Evolutionary conservation across 2,888 invertebrate genomes (phyloP), one percentile per base, ranked within the genome.

Genomic region (Trachelus tabidus): DNA sequence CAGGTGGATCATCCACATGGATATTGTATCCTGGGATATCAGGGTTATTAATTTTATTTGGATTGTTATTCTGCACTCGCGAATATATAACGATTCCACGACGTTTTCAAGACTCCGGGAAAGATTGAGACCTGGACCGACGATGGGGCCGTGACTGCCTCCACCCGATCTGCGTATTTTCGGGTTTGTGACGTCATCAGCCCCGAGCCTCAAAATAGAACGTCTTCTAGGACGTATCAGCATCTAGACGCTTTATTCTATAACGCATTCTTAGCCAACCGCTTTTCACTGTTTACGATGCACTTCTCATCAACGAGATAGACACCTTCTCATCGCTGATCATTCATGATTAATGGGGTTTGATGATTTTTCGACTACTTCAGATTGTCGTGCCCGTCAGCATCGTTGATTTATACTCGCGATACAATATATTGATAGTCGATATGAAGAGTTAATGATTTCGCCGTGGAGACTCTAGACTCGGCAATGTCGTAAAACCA

Each of bases 161-260:
- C 79, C 81, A 77, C 82, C 82, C 80, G 81, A 84, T 81, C 81
- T 83, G 84, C 80, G 88, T 91, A 91, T 91, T 91, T 91, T 89
- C 82, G 90, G 86, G 71, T 86, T 79, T 80, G 85, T 89, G 90
- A 91, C 91, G 91, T 91, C 91, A 91, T 85, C 77, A 84, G 83
- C 83, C 73, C 35, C 86, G 83, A 77, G 85, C 83, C 75, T 87
- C 81, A 84, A 91, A 91, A 91, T 91, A 91, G 90, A 84, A 83
- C 81, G 81, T 84, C 87, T 90, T 89, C 85, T 88, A 85, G 87
- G 87, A 86, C 87, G 87, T 80, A 84, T 83, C 79, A 81, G 82
- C 80, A 56, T 77, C 77, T 73, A 71, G 40, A 76, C 71, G 73
- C 75, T 77, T 77, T 76, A 79, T 74, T 77, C 76, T 71, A 78